Evolutionary conservation across 2,888 invertebrate species (phyloP).

Genomic region (Pristionchus maxplancki): DNA sequence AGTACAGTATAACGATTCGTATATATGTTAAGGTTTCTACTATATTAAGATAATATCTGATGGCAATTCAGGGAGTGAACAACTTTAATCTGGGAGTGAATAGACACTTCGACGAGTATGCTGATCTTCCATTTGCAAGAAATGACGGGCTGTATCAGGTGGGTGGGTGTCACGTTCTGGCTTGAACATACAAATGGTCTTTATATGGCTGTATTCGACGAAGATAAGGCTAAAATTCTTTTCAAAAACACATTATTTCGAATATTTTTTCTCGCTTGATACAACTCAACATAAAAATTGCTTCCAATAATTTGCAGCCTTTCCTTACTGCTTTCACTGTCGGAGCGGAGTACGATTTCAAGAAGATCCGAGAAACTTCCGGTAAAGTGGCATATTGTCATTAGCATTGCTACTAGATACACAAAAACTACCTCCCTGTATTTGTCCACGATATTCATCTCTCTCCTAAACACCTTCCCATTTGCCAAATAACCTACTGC

Average conservation of each 20-base stretch:
- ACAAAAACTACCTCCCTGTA: too few species aligned
- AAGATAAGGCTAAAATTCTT: background rate
- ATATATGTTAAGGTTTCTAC: too few species aligned
- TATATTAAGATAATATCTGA: too few species aligned
- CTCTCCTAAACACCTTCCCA: too few species aligned
- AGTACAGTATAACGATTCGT: too few species aligned
- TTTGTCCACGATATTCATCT: too few species aligned
- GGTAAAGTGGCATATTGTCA: too few species aligned
- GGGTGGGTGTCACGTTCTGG: background rate
- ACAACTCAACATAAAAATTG: too few species aligned
- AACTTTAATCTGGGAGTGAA: constrained; percentile 68
- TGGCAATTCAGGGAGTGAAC: constrained; percentile 69
- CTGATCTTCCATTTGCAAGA: constrained; percentile 64
- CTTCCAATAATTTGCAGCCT: constrained; percentile 54
- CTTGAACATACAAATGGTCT: background rate
- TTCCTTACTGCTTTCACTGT: constrained; percentile 63
- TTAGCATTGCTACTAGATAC: too few species aligned
- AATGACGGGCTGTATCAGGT: constrained; percentile 63
- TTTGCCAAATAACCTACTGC: too few species aligned
- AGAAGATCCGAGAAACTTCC: constrained; percentile 68
- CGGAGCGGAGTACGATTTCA: constrained; percentile 70
- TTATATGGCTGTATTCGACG: background rate
- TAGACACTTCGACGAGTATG: constrained; percentile 69
- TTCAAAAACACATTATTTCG: too few species aligned
- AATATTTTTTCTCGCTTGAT: too few species aligned